Conservation (phyloP, 2,797 vertebrate species). For the Nyctalus aviator region DNA sequence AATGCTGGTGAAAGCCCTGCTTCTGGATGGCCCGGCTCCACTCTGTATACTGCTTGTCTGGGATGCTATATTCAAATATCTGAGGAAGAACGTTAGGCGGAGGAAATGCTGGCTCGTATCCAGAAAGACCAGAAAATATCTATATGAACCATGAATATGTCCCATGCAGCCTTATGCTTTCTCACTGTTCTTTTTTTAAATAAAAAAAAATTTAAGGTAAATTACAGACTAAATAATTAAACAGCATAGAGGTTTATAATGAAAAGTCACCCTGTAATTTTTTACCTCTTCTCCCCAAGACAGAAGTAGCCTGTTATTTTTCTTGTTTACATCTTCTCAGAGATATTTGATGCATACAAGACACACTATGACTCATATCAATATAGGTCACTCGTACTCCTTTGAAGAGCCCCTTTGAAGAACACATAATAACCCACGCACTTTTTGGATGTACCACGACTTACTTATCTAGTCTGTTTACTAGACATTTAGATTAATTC, state of each 20-base stretch:
- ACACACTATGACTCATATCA: not conserved
- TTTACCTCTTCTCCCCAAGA: not conserved
- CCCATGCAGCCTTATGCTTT: not conserved
- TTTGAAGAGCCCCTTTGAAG: not conserved
- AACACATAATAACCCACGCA: not conserved
- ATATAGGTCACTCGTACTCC: not conserved
- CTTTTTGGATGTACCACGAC: not conserved
- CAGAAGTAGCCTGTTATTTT: not conserved
- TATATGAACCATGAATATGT: not conserved
- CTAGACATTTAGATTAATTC: not conserved
- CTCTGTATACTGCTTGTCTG: slow-evolving; percentile 91
- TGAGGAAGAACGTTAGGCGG: slow-evolving; percentile 71
- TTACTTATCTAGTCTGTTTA: not conserved
- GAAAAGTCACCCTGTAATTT: not conserved
- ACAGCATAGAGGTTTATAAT: not conserved
- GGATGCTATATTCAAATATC: slow-evolving; percentile 95
- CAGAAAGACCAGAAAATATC: not conserved
- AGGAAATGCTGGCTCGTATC: not conserved
- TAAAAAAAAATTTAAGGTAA: not conserved
- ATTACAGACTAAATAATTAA: not conserved
- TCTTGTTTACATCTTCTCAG: slow-evolving; percentile 12
- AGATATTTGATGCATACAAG: not conserved
- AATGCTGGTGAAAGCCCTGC: slow-evolving; percentile 91
- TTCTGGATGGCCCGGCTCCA: slow-evolving; percentile 94
- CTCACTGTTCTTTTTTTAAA: not conserved